Base-by-base conservation (phyloP, 1,140 invertebrate species). In the Leucophenga varia region DNA sequence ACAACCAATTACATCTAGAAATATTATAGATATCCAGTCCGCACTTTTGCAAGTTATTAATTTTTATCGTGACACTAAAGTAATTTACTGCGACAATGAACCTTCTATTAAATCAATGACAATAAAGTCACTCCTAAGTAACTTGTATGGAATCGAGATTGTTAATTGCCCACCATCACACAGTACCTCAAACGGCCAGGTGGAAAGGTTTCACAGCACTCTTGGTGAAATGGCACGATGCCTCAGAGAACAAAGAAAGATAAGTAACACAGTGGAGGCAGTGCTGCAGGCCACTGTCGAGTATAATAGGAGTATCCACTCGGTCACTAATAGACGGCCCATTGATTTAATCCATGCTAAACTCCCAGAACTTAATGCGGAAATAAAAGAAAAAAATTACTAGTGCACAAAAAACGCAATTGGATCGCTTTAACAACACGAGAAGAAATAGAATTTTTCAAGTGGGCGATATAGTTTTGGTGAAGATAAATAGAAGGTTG, bases 221-320 rank as follows among this genome's bases (percentile, higher is more conserved):
- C 16, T 46, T 19, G 13, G 18, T 8, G 44, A 46, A 17, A 46
- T 46, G 10, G 34, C 21, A n/a, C 19, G 35, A 39, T 46, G 44
- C 19, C 22, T 39, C 6, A 46, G 31, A 30, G 10, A 25, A 10
- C 35, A 39, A 19, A 14, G 20, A n/a, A 13, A 10, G 9, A 14
- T 28, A 5, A 13, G 17, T 30, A 22, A 38, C n/a, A 46, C 20
- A 22, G 21, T 22, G 13, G 25, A n/a, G n/a, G n/a, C n/a, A n/a
- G n/a, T n/a, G n/a, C n/a, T n/a, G n/a, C n/a, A n/a, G n/a, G n/a
- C n/a, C n/a, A n/a, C n/a, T n/a, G n/a, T n/a, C n/a, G n/a, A n/a
- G n/a, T n/a, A n/a, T n/a, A n/a, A n/a, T n/a, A n/a, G n/a, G n/a
- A n/a, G n/a, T n/a, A n/a, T n/a, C n/a, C n/a, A n/a, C n/a, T n/a